phyloP scores from a whole-genome alignment of 2,113 vertebrate genomes.

The Chionis minor region DNA sequence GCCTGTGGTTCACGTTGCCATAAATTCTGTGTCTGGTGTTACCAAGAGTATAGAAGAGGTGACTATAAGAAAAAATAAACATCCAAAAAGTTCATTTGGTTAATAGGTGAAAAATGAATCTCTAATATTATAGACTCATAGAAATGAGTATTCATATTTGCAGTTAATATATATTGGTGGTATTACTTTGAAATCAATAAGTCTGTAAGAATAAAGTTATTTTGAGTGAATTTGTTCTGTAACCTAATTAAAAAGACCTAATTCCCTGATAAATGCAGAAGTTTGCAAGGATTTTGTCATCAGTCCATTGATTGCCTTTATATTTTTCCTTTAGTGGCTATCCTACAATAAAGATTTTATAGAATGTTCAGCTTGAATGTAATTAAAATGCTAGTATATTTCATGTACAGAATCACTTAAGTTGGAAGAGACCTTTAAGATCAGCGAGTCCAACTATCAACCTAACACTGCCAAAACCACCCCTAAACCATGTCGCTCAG shows the following conservation, averaged over 20 bases:
- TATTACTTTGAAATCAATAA: not conserved
- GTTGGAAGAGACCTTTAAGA: too few relatives aligned
- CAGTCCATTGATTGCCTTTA: not conserved
- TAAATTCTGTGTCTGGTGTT: not conserved
- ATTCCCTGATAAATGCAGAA: not conserved
- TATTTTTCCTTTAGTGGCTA: not conserved
- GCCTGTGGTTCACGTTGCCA: fast-evolving
- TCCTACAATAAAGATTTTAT: not conserved
- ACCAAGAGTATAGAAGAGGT: not conserved
- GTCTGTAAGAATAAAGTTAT: not conserved
- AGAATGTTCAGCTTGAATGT: not conserved
- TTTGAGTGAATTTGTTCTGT: not conserved
- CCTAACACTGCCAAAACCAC: too few relatives aligned
- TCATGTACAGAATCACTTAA: not conserved
- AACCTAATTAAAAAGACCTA: not conserved
- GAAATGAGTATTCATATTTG: not conserved
- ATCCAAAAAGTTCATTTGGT: not conserved
- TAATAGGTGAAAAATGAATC: not conserved
- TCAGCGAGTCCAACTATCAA: too few relatives aligned
- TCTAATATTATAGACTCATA: not conserved
- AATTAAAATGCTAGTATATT: not conserved
- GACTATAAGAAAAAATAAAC: not conserved
- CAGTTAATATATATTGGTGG: not conserved
- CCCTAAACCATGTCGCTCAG: too few relatives aligned
- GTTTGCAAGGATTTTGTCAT: not conserved